A percentile compares a stretch with the other conserved stretches of the same genome.
Conservation (phyloP, 2,113 vertebrate species). For the Callipepla squamata region DNA sequence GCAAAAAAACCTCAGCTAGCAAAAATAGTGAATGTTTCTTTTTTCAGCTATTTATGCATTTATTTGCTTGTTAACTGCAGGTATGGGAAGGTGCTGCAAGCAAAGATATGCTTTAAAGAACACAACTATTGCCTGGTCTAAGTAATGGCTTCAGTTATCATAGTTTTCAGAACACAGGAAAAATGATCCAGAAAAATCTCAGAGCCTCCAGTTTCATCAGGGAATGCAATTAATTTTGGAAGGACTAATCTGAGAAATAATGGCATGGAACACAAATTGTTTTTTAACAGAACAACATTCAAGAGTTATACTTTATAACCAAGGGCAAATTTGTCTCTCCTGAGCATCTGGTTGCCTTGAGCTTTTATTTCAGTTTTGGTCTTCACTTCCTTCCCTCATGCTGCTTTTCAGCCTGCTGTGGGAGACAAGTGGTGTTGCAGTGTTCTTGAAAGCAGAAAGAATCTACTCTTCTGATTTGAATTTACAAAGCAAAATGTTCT, state of each 20-base stretch:
- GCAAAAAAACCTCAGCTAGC: neutral
- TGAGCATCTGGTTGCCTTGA: neutral
- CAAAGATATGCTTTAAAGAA: neutral
- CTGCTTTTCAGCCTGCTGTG: conserved; percentile 43
- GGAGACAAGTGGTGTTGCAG: neutral
- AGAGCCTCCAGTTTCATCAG: neutral
- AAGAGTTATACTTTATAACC: neutral
- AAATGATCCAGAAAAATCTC: neutral
- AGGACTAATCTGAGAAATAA: neutral
- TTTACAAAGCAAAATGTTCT: conserved; percentile 41
- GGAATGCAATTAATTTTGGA: neutral
- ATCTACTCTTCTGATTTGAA: conserved; percentile 15
- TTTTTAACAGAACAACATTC: neutral
- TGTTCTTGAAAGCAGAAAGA: conserved; percentile 39
- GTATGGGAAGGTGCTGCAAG: neutral
- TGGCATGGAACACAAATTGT: neutral
- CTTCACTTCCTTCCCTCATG: conserved; percentile 13
- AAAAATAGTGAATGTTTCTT: neutral
- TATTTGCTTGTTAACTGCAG: neutral
- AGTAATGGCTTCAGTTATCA: neutral
- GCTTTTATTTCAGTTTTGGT: conserved; percentile 24
- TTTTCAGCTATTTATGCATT: neutral
- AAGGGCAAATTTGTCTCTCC: neutral
- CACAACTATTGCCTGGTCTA: neutral
- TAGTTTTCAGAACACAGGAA: neutral